These are phyloP conservation scores for Mactra quadrangularis DNA, from an alignment of 1,140 invertebrate species.

Conservation along the genomic window DNA sequence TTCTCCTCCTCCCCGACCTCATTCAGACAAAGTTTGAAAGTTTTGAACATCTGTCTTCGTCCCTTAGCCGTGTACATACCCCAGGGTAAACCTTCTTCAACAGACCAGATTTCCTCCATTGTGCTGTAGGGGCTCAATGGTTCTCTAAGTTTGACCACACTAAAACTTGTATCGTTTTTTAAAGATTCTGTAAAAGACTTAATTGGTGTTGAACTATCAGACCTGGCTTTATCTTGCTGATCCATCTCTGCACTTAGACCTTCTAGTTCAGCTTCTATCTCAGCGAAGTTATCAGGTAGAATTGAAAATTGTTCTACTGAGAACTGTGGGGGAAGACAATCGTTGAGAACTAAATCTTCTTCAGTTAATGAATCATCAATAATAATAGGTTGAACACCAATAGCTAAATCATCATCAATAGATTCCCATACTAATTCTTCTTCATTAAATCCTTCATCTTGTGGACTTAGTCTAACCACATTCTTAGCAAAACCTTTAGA, in stretches of 20 bases:
- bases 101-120: conserved; percentile 7
- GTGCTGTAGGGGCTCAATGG: conserved; percentile 3
- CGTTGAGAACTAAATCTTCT: neutral
- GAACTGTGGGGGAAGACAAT: neutral
- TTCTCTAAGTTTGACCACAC: neutral
- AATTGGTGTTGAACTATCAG: neutral
- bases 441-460: conserved; percentile 14
- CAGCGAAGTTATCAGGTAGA: conserved; percentile 5
- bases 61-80: neutral
- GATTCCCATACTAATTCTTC: conserved; percentile 20
- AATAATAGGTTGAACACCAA: conserved; percentile 4
- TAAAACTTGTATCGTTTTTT: neutral
- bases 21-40: neutral
- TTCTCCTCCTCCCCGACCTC: neutral
- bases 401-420: conserved; percentile 34
- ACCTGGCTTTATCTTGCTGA: neutral
- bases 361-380: neutral
- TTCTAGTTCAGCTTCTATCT: conserved; percentile 29
- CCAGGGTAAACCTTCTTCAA: conserved; percentile 2
- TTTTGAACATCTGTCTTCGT: conserved; percentile 25
- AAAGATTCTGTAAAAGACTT: neutral
- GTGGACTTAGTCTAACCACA: neutral
- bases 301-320: neutral
- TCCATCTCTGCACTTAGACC: conserved; percentile 8
- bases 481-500: conserved; percentile 10